Percentiles rank a stretch among this genome's conserved stretches.
Conservation (phyloP, 2,888 invertebrate genomes). For the Pristionchus mayeri region DNA sequence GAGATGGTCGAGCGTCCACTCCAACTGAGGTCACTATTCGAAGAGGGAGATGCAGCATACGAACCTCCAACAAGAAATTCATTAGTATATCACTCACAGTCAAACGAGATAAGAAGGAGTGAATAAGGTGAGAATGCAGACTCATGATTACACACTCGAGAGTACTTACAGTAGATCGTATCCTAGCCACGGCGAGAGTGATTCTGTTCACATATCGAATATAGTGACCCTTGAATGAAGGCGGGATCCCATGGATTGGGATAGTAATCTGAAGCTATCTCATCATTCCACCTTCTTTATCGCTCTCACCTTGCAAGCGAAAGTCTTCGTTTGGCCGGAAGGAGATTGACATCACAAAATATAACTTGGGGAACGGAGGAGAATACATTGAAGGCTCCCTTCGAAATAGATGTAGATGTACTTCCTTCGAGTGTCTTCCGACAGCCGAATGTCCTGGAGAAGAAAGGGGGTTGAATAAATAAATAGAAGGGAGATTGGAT, state of each 20-base stretch:
- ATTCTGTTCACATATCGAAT: slow-evolving; percentile 42
- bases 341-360: slow-evolving; percentile 39
- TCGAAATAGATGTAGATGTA: slow-evolving; percentile 24
- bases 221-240: slow-evolving; percentile 44
- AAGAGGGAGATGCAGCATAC: slow-evolving; percentile 27
- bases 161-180: slow-evolving; percentile 36
- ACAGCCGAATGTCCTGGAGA: slow-evolving; percentile 38
- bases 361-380: slow-evolving; percentile 43
- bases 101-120: too few relatives aligned
- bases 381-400: slow-evolving; percentile 41
- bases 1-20: background rate
- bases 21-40: slow-evolving; percentile 24
- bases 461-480: slow-evolving; percentile 6
- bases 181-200: slow-evolving; percentile 37
- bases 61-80: too few relatives aligned
- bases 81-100: too few relatives aligned
- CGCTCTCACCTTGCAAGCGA: slow-evolving; percentile 18
- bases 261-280: background rate
- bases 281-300: background rate
- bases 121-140: too few relatives aligned
- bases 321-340: slow-evolving; percentile 2
- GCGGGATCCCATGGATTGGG: slow-evolving; percentile 40
- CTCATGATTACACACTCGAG: too few relatives aligned
- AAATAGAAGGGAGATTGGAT: background rate
- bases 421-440: slow-evolving; percentile 15